These are phyloP conservation scores for Dascillus cervinus DNA, from an alignment of 2,888 invertebrate species.

Conservation along the genomic window DNA sequence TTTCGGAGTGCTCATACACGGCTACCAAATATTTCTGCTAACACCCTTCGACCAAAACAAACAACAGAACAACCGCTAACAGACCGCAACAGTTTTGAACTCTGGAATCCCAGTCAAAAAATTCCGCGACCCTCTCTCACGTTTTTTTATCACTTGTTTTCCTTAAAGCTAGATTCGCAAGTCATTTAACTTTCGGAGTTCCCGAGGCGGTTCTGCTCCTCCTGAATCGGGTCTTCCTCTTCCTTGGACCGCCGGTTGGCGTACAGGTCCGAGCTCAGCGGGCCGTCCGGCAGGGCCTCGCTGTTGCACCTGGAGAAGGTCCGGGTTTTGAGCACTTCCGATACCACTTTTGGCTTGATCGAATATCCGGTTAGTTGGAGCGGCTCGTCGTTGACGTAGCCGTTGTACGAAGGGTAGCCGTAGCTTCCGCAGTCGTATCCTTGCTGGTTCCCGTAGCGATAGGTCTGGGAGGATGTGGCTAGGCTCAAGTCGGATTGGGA, in stretches of 20 bases:
- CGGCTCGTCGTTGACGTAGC: slow-evolving; percentile 44
- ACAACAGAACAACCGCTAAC: no score
- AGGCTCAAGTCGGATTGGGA: slow-evolving; percentile 76
- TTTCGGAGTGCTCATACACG: slow-evolving; percentile 18
- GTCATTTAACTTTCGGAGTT: no score
- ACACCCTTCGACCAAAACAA: slow-evolving; percentile 20
- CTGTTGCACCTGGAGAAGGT: slow-evolving; percentile 39
- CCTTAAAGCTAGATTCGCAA: no score
- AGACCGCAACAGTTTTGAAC: no score
- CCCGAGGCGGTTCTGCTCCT: slow-evolving; percentile 45
- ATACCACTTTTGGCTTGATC: slow-evolving; percentile 61
- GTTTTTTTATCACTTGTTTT: no score
- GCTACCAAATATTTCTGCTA: slow-evolving; percentile 20
- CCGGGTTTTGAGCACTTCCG: slow-evolving; percentile 62
- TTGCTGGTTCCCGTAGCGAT: slow-evolving; percentile 73
- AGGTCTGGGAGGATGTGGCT: slow-evolving; percentile 64
- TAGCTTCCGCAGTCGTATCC: slow-evolving; percentile 68
- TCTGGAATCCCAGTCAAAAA: no score
- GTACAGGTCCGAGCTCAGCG: slow-evolving; percentile 44
- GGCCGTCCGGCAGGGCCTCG: slow-evolving; percentile 48
- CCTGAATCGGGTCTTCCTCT: slow-evolving; percentile 41
- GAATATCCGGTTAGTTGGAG: slow-evolving; percentile 33
- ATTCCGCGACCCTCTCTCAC: no score
- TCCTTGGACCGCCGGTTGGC: slow-evolving; percentile 25
- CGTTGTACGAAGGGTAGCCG: slow-evolving; percentile 58